These are phyloP conservation scores for Lethenteron camtschaticum DNA, from an alignment of 2,113 vertebrate species.

Conservation along the genomic window DNA sequence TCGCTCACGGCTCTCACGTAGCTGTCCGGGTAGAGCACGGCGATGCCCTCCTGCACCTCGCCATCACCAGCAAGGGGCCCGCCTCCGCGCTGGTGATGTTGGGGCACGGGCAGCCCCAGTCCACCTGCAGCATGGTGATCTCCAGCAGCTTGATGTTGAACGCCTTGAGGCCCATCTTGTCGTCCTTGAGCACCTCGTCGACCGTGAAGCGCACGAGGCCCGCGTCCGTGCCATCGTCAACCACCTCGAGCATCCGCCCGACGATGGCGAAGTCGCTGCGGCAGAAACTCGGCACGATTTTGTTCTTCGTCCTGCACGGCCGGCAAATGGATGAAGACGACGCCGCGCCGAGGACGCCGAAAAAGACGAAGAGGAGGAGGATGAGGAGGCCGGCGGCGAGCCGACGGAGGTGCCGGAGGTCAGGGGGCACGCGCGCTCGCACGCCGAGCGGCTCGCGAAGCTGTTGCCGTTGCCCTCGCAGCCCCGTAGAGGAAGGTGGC, in stretches of 20 bases:
- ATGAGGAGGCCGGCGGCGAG: too few species aligned
- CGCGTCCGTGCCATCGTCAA: neutral
- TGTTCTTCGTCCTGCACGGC: slow-evolving; percentile 1
- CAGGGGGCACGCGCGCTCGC: neutral
- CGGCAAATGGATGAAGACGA: neutral
- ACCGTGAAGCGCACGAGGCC: slow-evolving; percentile 3
- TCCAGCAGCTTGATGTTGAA: slow-evolving; percentile 3
- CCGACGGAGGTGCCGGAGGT: slow-evolving; percentile 22
- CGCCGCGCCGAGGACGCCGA: too few species aligned
- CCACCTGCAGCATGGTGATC: neutral
- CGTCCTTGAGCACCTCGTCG: neutral
- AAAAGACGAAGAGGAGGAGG: too few species aligned
- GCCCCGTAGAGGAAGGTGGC: neutral
- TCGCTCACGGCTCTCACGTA: slow-evolving; percentile 4
- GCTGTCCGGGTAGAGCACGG: slow-evolving; percentile 1
- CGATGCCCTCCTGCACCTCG: slow-evolving; percentile 1
- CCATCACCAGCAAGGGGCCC: neutral
- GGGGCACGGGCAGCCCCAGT: slow-evolving; percentile 1
- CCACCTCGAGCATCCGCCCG: slow-evolving; percentile 1
- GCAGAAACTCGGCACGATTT: slow-evolving; percentile 1
- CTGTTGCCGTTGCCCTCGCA: slow-evolving; percentile 4
- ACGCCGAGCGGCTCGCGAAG: neutral
- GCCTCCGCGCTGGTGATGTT: neutral
- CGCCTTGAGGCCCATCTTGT: slow-evolving; percentile 3
- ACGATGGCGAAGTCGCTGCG: neutral